Conservation (phyloP, 1,140 invertebrate species). For the Drosophila auraria region DNA sequence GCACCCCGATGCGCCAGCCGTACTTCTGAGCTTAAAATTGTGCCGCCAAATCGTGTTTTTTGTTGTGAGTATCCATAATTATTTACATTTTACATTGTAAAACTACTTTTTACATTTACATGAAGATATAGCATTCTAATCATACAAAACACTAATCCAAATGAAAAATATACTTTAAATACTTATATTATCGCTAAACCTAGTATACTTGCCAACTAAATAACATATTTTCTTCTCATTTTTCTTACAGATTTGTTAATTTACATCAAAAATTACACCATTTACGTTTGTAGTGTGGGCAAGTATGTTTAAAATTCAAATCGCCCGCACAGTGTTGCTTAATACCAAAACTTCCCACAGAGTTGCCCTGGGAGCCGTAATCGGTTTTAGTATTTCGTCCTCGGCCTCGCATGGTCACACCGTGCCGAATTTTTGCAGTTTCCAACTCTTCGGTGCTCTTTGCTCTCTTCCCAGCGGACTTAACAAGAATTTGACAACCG, state of each 20-base stretch:
- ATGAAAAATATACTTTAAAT: too few species aligned
- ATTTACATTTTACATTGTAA: neutral
- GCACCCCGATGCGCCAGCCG: neutral
- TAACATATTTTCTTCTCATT: too few species aligned
- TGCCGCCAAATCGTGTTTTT: neutral
- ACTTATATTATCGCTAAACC: too few species aligned
- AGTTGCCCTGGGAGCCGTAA: neutral
- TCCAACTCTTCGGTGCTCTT: too few species aligned
- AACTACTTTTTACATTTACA: neutral
- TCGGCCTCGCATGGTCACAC: slow-evolving; percentile 14
- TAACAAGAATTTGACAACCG: too few species aligned
- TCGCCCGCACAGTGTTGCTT: neutral
- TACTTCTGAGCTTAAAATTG: neutral
- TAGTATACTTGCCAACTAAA: neutral
- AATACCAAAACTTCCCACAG: slow-evolving; percentile 2
- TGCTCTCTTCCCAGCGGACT: too few species aligned
- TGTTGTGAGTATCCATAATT: neutral
- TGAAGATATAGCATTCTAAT: too few species aligned
- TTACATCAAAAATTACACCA: neutral
- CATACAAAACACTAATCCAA: too few species aligned
- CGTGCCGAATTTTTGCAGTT: neutral
- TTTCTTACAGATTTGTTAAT: neutral
- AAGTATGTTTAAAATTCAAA: slow-evolving; percentile 1
- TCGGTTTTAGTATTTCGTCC: neutral
- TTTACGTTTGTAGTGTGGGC: neutral